These are phyloP conservation scores for Orthosia gracilis DNA, from an alignment of 2,888 invertebrate species.

Conservation along the genomic window DNA sequence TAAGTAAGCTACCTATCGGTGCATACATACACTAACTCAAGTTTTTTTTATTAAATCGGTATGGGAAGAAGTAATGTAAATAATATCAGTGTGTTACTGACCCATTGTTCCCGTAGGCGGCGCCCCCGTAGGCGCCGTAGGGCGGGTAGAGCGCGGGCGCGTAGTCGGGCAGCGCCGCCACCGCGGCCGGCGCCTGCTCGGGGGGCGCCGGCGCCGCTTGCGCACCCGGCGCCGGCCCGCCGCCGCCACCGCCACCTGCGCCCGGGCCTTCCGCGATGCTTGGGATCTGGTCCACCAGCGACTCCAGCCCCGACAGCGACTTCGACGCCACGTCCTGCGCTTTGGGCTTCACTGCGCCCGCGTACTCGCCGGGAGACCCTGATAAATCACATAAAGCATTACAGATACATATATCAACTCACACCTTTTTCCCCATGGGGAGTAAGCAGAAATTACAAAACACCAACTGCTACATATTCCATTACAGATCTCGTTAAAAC, in stretches of 20 bases:
- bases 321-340: constrained; percentile 95
- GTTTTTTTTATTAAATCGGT: too few relatives aligned
- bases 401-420: neutral
- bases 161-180: constrained; percentile 78
- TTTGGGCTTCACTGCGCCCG: constrained; percentile 85
- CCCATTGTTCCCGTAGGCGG: constrained; percentile 84
- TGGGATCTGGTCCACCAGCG: constrained; percentile 97
- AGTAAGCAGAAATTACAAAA: neutral
- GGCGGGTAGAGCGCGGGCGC: constrained; percentile 82
- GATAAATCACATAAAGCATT: constrained; percentile 10
- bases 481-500: neutral
- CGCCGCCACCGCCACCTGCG: constrained; percentile 75
- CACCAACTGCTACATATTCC: neutral
- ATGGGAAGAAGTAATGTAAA: neutral
- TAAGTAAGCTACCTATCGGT: too few relatives aligned
- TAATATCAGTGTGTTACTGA: constrained; percentile 53
- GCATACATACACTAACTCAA: too few relatives aligned
- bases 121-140: constrained; percentile 81
- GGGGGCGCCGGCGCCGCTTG: constrained; percentile 59
- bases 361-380: constrained; percentile 86
- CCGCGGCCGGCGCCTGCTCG: constrained; percentile 64
- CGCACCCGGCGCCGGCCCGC: constrained; percentile 59
- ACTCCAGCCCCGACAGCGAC: constrained; percentile 96
- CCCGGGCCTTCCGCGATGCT: constrained; percentile 94
- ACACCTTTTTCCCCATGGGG: neutral